Evolutionary conservation across 92 coral and sea anemone genomes (phyloP).

Genomic region (Diadumene lineata): DNA sequence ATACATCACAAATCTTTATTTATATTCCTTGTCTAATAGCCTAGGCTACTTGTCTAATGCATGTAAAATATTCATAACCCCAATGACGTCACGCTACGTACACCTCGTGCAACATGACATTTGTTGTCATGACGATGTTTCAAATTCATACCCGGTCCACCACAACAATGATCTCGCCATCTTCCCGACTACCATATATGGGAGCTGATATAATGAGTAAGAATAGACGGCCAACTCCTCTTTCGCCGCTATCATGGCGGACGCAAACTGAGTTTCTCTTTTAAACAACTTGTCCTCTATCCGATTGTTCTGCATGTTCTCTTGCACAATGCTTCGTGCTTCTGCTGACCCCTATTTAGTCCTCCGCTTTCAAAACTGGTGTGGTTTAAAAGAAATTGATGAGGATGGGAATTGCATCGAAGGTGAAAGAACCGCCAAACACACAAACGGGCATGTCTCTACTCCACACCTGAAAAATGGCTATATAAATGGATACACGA

Average conservation of each 20-base stretch:
- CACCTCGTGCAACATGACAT: not conserved
- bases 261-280: not conserved
- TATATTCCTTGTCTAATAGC: not conserved
- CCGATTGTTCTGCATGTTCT: constrained; percentile 9
- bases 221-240: constrained; percentile 17
- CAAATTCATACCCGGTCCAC: not conserved
- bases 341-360: constrained; percentile 85
- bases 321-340: constrained; percentile 71
- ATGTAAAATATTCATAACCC: not conserved
- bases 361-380: constrained; percentile 78
- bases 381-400: constrained; percentile 68
- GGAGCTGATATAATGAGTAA: not conserved
- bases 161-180: constrained; percentile 25
- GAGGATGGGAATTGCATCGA: constrained; percentile 32
- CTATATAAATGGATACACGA: constrained; percentile 8
- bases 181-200: constrained; percentile 34
- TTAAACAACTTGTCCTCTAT: not conserved
- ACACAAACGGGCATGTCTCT: constrained; percentile 38
- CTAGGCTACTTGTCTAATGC: too few relatives aligned
- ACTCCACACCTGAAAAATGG: constrained; percentile 15
- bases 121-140: not conserved
- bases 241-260: constrained; percentile 17
- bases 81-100: not conserved
- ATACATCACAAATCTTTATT: too few relatives aligned
- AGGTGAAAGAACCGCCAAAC: constrained; percentile 24